These are phyloP conservation scores for Chrosomus eos DNA, from an alignment of 2,797 vertebrate species.

Conservation along the genomic window DNA sequence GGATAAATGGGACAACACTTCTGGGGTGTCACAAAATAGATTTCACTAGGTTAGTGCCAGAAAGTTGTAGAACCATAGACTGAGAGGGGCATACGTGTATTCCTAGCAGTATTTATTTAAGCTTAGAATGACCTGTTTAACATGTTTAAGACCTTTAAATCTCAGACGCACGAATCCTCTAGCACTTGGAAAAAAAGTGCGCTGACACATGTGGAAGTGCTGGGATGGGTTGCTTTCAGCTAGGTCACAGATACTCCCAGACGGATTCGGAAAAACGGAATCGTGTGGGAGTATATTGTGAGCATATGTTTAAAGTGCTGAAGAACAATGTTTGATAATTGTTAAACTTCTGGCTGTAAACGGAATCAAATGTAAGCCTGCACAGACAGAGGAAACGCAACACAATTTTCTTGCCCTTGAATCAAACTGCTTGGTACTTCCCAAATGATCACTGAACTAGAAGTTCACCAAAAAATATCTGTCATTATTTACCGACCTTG, in stretches of 20 bases:
- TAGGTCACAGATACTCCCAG: constrained; percentile 33
- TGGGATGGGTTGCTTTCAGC: constrained; percentile 13
- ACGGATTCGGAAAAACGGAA: neutral
- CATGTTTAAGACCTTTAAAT: constrained; percentile 50
- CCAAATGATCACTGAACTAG: neutral
- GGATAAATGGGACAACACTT: constrained; percentile 39
- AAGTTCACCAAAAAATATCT: neutral
- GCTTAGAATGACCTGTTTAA: constrained; percentile 51
- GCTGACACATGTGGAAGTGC: constrained; percentile 30
- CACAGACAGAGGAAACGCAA: neutral
- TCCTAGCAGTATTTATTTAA: constrained; percentile 26
- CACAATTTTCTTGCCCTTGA: neutral
- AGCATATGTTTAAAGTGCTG: constrained; percentile 25
- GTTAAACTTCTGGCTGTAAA: constrained; percentile 27
- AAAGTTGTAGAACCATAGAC: constrained; percentile 7
- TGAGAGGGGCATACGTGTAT: constrained; percentile 12
- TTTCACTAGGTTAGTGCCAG: constrained; percentile 28
- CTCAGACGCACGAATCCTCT: constrained; percentile 48
- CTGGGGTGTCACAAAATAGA: constrained; percentile 44
- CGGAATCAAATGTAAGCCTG: constrained; percentile 13
- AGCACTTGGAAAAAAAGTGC: constrained; percentile 38
- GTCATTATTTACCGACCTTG: neutral
- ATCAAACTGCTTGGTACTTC: neutral
- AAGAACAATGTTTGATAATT: constrained; percentile 9
- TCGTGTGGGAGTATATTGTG: constrained; percentile 37